These are phyloP conservation scores for Ptychodera flava DNA, from an alignment of 35 echinoderm and acorn worm genomes.

Conservation along the genomic window DNA sequence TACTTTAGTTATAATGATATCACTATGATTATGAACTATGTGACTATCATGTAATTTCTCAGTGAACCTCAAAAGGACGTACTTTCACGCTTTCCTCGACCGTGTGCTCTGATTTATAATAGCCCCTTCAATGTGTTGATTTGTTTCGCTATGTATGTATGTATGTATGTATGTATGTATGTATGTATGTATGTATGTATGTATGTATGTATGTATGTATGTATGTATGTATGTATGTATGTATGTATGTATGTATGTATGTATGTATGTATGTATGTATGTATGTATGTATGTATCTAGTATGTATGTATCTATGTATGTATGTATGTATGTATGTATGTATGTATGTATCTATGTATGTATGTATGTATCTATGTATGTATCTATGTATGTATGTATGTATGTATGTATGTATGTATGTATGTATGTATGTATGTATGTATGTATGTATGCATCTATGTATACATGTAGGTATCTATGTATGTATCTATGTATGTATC, in stretches of 20 bases:
- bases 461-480: background rate
- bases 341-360: background rate
- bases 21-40: too few relatives aligned
- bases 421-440: background rate
- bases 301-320: background rate
- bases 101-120: too few relatives aligned
- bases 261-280: slow-evolving; percentile 2
- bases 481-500: background rate
- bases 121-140: too few relatives aligned
- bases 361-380: background rate
- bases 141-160: background rate
- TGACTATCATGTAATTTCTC: too few relatives aligned
- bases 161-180: background rate
- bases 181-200: slow-evolving; percentile 2
- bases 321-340: background rate
- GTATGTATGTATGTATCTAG: background rate
- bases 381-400: background rate
- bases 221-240: background rate
- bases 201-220: slow-evolving; percentile 2
- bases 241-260: background rate
- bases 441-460: background rate
- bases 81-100: too few relatives aligned
- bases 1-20: too few relatives aligned
- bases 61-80: too few relatives aligned
- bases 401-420: background rate